Evolutionary conservation across 2,113 vertebrate species (phyloP), one percentile per base, ranked within the genome.

Genomic region (Bujurquina vittata): DNA sequence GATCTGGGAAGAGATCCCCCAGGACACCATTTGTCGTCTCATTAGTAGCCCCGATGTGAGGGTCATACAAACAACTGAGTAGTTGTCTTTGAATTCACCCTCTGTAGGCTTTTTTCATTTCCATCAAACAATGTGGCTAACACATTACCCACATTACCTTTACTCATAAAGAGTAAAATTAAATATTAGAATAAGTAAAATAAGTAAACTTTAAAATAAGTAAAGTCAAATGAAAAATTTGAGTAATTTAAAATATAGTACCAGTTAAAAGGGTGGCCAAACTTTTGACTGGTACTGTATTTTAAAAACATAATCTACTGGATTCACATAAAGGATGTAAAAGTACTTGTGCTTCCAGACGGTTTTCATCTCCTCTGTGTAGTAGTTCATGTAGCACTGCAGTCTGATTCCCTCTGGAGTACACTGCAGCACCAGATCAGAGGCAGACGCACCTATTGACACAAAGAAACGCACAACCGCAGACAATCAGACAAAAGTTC

Each of bases 301-400:
- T n/a, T n/a, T n/a, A n/a, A n/a, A n/a, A n/a, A n/a, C n/a, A n/a
- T 33, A 4, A 33, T 33, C 31, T 33, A 33, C 31, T 33, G 31
- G 31, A 33, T 33, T 33, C 31, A 33, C 31, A 26, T n/a, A 3
- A 33, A 62, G 15, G 2, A 6, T 58, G 40, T 33, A 4, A 2
- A 14, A 6, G 26, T 92, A 99, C 98, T 95, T 98, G 90, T 99
- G 98, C 73, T 95, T 97, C 98, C 98, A 99, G 87, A 87, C 93
- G 61, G 96, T 96, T 88, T 96, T 97, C 97, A 99, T 98, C 92
- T 99, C 98, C 84, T 99, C 98, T 1, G 96, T 97, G 92, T 97
- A 99, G 85, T 99, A 99, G 80, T 95, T 99, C 96, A 99, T 93
- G 95, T 95, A 97, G 89, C 98, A 99, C 81, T 99, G 98, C n/a